Percentiles rank a stretch among this genome's conserved stretches.
Conservation (phyloP, 2,797 vertebrate species). For the Toxotes lorentzi region DNA sequence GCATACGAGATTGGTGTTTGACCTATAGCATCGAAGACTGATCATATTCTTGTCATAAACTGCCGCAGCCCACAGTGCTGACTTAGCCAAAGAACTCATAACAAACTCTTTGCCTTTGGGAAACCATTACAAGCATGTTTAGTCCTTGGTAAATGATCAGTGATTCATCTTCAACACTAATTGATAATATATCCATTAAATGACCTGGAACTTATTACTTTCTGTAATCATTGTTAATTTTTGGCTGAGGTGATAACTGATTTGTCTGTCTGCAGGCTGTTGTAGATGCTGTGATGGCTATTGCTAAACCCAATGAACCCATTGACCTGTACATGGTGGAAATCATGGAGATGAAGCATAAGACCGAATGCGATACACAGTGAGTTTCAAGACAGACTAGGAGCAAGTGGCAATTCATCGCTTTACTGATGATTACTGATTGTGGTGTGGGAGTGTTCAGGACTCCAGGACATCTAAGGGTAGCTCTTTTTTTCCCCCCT, state of each 20-base stretch:
- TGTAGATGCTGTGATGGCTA: slow-evolving; percentile 94
- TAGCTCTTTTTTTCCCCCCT: background rate
- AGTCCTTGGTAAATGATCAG: background rate
- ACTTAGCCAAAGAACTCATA: too few relatives aligned
- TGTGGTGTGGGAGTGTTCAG: too few relatives aligned
- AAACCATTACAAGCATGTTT: background rate
- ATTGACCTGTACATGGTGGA: slow-evolving; percentile 98
- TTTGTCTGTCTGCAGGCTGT: slow-evolving; percentile 88
- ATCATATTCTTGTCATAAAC: background rate
- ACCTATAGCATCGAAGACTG: background rate
- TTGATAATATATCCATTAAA: too few relatives aligned
- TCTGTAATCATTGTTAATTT: background rate
- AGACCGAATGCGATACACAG: slow-evolving; percentile 96
- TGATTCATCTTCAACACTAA: too few relatives aligned
- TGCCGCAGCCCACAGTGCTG: background rate
- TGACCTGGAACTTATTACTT: background rate
- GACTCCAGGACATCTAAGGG: background rate
- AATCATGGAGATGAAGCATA: slow-evolving; percentile 99
- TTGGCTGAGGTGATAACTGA: background rate
- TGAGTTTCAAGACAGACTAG: slow-evolving; percentile 77
- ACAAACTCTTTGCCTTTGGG: background rate
- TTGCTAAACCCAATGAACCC: slow-evolving; percentile 90
- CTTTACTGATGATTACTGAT: too few relatives aligned
- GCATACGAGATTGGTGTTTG: background rate
- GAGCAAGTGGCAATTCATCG: background rate